Conservation (phyloP, 2,888 invertebrate genomes). For the Leptura quadrifasciata region DNA sequence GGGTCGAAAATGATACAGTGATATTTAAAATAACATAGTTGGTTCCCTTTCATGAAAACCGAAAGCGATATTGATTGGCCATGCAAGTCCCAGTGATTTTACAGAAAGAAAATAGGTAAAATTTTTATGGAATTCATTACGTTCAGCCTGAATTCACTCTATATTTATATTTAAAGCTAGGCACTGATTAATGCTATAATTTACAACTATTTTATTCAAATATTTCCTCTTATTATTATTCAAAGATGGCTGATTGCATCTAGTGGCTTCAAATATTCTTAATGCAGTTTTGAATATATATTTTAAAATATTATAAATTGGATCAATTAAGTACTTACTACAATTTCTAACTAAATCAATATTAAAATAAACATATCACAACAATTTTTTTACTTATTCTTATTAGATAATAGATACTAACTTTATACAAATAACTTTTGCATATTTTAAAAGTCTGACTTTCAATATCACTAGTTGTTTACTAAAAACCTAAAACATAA, state of each 20-base stretch:
- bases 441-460: slow-evolving; percentile 17
- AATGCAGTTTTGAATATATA: background rate
- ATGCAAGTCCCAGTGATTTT: too few relatives aligned
- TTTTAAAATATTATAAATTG: background rate
- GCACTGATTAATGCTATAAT: too few relatives aligned
- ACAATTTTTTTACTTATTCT: background rate
- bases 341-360: background rate
- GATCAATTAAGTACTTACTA: background rate
- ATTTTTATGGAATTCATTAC: too few relatives aligned
- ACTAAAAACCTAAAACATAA: background rate
- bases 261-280: background rate
- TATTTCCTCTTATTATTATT: background rate
- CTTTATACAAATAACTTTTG: background rate
- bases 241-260: background rate
- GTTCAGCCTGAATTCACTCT: too few relatives aligned
- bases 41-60: too few relatives aligned
- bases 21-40: too few relatives aligned
- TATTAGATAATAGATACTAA: background rate
- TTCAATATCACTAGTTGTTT: slow-evolving; percentile 8
- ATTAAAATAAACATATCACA: slow-evolving; percentile 4
- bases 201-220: background rate
- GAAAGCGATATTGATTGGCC: too few relatives aligned
- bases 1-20: too few relatives aligned
- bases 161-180: too few relatives aligned
- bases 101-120: too few relatives aligned